phyloP scores from a whole-genome alignment of 1,140 invertebrate species.

The Lordiphosa stackelbergi region DNA sequence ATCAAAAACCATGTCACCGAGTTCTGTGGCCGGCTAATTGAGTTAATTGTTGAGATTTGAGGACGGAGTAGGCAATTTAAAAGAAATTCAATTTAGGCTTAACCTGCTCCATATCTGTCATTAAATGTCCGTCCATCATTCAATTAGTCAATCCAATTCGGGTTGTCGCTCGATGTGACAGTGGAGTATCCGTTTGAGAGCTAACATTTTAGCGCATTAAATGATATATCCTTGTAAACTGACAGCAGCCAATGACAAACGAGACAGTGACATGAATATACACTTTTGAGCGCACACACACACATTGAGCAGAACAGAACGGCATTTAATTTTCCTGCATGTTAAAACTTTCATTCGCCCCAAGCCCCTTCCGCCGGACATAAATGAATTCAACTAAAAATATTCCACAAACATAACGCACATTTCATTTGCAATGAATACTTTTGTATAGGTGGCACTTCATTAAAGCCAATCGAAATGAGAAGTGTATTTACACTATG shows the following conservation, averaged over 20 bases:
- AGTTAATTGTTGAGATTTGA: constrained; percentile 44
- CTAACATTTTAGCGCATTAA: constrained; percentile 27
- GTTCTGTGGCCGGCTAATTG: constrained; percentile 51
- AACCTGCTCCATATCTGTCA: too few relatives aligned
- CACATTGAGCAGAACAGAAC: constrained; percentile 10
- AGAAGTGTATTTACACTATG: too few relatives aligned
- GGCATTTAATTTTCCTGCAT: constrained; percentile 36
- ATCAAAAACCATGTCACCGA: background rate
- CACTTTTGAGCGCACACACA: constrained; percentile 24
- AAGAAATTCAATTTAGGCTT: background rate
- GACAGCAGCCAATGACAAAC: constrained; percentile 36
- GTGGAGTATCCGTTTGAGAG: constrained; percentile 6
- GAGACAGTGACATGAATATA: constrained; percentile 49
- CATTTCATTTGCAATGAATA: constrained; percentile 22
- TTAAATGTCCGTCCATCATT: constrained; percentile 18
- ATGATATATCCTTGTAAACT: constrained; percentile 57
- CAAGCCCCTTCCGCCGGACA: background rate
- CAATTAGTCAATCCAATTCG: constrained; percentile 29
- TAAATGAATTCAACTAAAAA: constrained; percentile 1
- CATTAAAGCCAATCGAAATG: constrained; percentile 1
- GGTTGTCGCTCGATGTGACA: background rate
- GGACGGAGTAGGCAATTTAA: background rate
- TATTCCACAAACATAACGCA: constrained; percentile 9
- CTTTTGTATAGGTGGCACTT: constrained; percentile 8
- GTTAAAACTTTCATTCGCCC: constrained; percentile 27